A percentile compares a stretch with the other conserved stretches of the same genome.
phyloP scores from a whole-genome alignment of 1,140 invertebrate species.

The Neocloeon triangulifer region DNA sequence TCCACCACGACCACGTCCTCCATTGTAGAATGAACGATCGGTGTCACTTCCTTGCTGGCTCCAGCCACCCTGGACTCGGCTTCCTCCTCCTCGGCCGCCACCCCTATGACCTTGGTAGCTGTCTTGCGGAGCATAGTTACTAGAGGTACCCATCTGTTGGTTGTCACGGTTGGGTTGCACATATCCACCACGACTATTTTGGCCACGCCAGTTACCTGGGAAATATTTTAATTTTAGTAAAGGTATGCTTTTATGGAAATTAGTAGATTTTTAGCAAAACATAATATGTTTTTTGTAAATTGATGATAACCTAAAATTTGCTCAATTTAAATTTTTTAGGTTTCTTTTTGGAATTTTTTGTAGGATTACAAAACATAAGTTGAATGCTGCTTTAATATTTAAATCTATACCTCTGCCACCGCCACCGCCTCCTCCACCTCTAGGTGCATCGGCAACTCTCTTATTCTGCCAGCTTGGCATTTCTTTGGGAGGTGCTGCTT shows the following conservation, averaged over 20 bases:
- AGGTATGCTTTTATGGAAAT: too few species aligned
- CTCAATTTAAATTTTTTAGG: too few species aligned
- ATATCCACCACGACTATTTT: slow-evolving; percentile 6
- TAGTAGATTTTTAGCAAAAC: too few species aligned
- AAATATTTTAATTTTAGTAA: too few species aligned
- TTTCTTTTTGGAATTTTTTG: too few species aligned
- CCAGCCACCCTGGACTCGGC: slow-evolving; percentile 9
- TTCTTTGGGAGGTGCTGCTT: slow-evolving; percentile 78
- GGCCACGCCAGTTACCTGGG: slow-evolving; percentile 5
- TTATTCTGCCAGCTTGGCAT: slow-evolving; percentile 82
- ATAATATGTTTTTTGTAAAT: too few species aligned
- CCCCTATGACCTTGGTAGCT: slow-evolving; percentile 7
- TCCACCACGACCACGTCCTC: slow-evolving; percentile 6
- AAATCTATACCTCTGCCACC: slow-evolving; percentile 12
- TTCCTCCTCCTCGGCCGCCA: slow-evolving; percentile 9
- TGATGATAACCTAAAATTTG: too few species aligned
- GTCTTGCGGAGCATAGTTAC: slow-evolving; percentile 7
- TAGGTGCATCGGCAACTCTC: slow-evolving; percentile 12
- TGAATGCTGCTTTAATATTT: slow-evolving; percentile 6
- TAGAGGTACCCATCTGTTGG: slow-evolving; percentile 7
- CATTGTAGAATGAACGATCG: too few species aligned
- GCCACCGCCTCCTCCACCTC: slow-evolving; percentile 12
- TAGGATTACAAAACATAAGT: too few species aligned
- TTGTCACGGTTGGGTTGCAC: slow-evolving; percentile 7
- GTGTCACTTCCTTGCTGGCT: slow-evolving; percentile 4